Percentiles rank a stretch among this genome's conserved stretches.
These are phyloP conservation scores for Drosophila carrolli DNA, from an alignment of 1,140 invertebrate species.

Conservation along the genomic window DNA sequence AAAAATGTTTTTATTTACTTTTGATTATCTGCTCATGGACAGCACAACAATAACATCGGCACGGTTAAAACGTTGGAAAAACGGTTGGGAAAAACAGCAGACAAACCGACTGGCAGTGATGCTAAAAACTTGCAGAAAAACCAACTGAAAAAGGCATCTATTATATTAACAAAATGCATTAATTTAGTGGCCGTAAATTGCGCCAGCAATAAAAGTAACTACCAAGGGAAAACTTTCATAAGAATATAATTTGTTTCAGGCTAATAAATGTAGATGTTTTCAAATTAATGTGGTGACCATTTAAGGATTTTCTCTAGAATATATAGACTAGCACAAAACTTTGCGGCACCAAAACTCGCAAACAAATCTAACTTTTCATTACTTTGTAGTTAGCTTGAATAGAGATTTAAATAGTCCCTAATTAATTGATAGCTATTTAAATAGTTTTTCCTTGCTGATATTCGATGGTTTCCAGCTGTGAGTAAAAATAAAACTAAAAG, in stretches of 20 bases:
- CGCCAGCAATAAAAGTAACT: neutral
- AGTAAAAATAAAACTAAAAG: neutral
- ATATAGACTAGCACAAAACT: neutral
- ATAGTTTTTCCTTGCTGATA: neutral
- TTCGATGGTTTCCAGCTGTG: neutral
- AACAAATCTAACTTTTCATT: neutral
- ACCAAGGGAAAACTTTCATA: neutral
- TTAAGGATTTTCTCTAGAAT: neutral
- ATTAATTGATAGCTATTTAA: neutral
- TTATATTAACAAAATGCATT: conserved; percentile 1
- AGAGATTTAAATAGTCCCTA: neutral
- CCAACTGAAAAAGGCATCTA: neutral
- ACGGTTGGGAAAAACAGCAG: conserved; percentile 1
- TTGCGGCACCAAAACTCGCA: too few relatives aligned
- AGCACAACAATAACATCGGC: conserved; percentile 21
- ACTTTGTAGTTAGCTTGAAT: neutral
- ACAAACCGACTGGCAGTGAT: conserved; percentile 2
- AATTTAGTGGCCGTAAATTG: neutral
- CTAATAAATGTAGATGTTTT: neutral
- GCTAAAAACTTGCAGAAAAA: conserved; percentile 3
- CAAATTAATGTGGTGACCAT: neutral
- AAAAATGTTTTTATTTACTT: conserved; percentile 66
- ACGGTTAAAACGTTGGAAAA: conserved; percentile 9
- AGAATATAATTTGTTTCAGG: neutral
- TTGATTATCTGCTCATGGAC: conserved; percentile 63